Evolutionary conservation across 30 jellyfish, hydroid and myxozoan species (phyloP), one percentile per base, ranked within the genome.

Genomic region (Aurelia coerulea): DNA sequence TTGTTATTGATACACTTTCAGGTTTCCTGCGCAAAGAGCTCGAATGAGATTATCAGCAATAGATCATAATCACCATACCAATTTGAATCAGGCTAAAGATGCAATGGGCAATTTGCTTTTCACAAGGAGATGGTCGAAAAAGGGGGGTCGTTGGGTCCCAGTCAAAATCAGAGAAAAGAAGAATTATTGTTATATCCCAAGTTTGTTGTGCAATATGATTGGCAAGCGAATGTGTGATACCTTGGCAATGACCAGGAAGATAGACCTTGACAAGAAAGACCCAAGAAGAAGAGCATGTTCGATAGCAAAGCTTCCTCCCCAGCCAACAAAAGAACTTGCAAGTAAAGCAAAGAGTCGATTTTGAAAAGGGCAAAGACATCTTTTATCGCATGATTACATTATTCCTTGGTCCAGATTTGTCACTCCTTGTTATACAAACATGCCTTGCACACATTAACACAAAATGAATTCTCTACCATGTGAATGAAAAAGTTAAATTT

Each of bases 261-360:
- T 31, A 31, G 35, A 19, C 72, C 72, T n/a, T 31, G 72, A n/a
- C 11, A 13, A 46, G 14, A 46, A 9, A 13, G 56, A 46, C 11
- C 56, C 56, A 46, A 46, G 56, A 46, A n/a, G 32, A 6, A 62
- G 14, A 62, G 72, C 72, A 62, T 7, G 35, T n/a, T n/a, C 72
- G 1, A 13, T 62, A 7, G 72, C 72, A n/a, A 62, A 9, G 14
- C 33, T 62, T n/a, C 72, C 72, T n/a, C 72, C 72, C 32, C 32
- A 62, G 72, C 72, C 72, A 62, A 62, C 72, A 62, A 62, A 62
- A 62, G 72, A 62, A 8, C 72, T 62, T 62, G 72, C 14, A 31
- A 62, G 1, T n/a, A 62, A 19, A 62, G 35, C 32, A 31, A 19
- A 62, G 33, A n/a, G 34, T n/a, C 72, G 72, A 10, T 62, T n/a